phyloP scores from a whole-genome alignment of 37 sponge, comb jelly and placozoan species.

The Dysidea cf. avara region DNA sequence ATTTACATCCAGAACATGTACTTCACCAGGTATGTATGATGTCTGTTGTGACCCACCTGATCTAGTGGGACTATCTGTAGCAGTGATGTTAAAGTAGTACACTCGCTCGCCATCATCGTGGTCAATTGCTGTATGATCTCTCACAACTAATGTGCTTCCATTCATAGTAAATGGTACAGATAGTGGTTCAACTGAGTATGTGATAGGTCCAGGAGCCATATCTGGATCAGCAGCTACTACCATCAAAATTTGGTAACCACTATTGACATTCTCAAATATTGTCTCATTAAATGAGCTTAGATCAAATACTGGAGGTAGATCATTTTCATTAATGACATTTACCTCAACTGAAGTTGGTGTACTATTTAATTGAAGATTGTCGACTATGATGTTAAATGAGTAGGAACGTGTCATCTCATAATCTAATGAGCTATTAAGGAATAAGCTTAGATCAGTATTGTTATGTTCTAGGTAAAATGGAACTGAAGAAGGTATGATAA shows the following conservation, averaged over 20 bases:
- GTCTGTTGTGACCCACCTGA: conserved; percentile 17
- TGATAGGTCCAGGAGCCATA: too few relatives aligned
- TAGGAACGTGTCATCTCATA: conserved; percentile 41
- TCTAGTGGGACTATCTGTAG: conserved; percentile 61
- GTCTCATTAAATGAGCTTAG: not conserved
- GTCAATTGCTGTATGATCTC: conserved; percentile 33
- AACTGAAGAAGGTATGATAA: not conserved
- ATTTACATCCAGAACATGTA: conserved; percentile 43
- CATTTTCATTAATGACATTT: conserved; percentile 15
- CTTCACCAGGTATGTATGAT: too few relatives aligned
- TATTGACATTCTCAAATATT: not conserved
- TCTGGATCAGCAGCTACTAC: too few relatives aligned
- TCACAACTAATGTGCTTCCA: conserved; percentile 28
- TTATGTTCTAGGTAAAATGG: too few relatives aligned
- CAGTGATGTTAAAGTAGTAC: conserved; percentile 30
- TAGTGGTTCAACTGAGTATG: not conserved
- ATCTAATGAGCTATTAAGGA: conserved; percentile 24
- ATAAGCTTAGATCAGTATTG: too few relatives aligned
- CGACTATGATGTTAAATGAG: conserved; percentile 34
- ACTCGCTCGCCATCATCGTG: conserved; percentile 26
- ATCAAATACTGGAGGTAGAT: conserved; percentile 1
- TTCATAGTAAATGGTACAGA: conserved; percentile 50
- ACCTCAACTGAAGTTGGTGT: not conserved
- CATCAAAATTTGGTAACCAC: too few relatives aligned
- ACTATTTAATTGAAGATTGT: not conserved